Percentiles rank a stretch among this genome's conserved stretches.
These are phyloP conservation scores for Phoeniculus purpureus DNA, from an alignment of 2,797 vertebrate genomes.

Conservation along the genomic window DNA sequence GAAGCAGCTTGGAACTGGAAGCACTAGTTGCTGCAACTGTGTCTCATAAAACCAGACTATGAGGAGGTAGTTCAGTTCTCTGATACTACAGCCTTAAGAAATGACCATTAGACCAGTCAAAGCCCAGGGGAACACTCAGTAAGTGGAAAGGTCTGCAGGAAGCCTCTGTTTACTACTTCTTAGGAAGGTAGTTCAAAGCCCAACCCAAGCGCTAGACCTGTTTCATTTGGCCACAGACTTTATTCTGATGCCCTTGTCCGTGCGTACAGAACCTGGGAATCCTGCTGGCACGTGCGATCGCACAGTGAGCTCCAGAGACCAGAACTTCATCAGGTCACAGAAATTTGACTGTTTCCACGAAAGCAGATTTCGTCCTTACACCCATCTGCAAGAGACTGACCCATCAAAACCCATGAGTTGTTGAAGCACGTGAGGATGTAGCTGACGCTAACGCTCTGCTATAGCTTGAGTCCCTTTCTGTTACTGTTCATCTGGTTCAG, in stretches of 20 bases:
- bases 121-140: not conserved
- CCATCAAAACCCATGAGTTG: not conserved
- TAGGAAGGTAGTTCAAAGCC: not conserved
- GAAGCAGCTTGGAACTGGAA: not conserved
- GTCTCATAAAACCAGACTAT: not conserved
- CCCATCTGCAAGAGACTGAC: not conserved
- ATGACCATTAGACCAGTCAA: not conserved
- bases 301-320: not conserved
- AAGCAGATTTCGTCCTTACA: not conserved
- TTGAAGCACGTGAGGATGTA: not conserved
- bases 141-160: not conserved
- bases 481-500: conserved; percentile 21
- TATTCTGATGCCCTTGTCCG: fast-evolving
- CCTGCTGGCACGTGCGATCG: not conserved
- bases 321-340: not conserved
- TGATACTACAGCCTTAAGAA: not conserved
- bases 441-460: not conserved
- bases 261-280: not conserved
- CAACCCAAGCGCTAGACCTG: not conserved
- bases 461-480: conserved; percentile 10
- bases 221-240: not conserved
- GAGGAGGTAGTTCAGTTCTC: not conserved
- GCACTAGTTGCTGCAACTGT: not conserved
- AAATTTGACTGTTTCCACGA: not conserved
- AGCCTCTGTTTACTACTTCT: not conserved